Conservation (phyloP, 2,113 vertebrate species). For the Vidua chalybeata region DNA sequence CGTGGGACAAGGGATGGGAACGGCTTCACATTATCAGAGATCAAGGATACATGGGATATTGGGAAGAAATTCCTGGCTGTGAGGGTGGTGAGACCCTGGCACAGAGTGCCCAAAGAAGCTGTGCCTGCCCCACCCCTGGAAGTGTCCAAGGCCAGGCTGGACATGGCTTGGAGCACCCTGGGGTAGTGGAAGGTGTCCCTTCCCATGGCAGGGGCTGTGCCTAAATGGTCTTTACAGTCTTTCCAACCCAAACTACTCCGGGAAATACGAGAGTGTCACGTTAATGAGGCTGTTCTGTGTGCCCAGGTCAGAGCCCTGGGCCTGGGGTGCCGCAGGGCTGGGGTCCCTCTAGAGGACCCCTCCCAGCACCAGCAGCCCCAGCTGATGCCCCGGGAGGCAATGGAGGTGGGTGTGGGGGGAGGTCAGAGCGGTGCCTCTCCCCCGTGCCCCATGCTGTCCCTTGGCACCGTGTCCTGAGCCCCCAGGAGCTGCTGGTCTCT, state of each 20-base stretch:
- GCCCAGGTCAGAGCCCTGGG: neutral
- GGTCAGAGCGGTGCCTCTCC: fast-evolving
- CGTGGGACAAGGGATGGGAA: neutral
- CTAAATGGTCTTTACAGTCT: neutral
- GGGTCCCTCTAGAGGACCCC: neutral
- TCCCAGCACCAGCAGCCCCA: neutral
- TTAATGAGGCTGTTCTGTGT: neutral
- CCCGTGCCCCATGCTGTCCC: neutral
- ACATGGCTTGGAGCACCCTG: neutral
- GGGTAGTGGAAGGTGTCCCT: fast-evolving
- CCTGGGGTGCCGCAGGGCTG: neutral
- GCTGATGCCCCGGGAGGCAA: neutral
- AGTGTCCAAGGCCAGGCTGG: neutral
- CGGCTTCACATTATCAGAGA: neutral
- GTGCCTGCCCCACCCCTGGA: neutral
- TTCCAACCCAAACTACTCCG: neutral
- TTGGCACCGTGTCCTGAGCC: fast-evolving
- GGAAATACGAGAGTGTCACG: neutral
- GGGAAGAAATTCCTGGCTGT: neutral
- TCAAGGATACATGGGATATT: neutral
- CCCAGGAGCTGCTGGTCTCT: neutral
- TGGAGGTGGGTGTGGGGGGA: neutral
- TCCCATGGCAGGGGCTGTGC: neutral
- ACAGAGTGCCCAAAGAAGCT: neutral
- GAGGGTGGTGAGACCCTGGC: neutral